Evolutionary conservation across 2,888 invertebrate species (phyloP).

Genomic region (Watsonalla cultraria): DNA sequence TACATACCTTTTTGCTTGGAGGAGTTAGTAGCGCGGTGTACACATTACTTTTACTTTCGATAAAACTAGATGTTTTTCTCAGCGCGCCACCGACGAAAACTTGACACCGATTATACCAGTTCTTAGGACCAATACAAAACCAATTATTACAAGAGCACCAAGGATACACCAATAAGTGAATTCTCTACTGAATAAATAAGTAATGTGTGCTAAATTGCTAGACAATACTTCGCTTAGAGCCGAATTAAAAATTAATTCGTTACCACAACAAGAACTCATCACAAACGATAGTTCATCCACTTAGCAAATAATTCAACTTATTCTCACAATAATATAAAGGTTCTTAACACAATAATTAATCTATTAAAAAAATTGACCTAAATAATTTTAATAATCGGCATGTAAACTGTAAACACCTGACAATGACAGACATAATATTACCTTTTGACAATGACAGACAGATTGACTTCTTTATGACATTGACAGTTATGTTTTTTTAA

Average conservation of each 20-base stretch:
- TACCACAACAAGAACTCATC: slow-evolving; percentile 73
- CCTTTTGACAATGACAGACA: background rate
- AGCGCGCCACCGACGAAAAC: slow-evolving; percentile 19
- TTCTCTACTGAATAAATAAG: slow-evolving; percentile 46
- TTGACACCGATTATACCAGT: slow-evolving; percentile 29
- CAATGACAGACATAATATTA: slow-evolving; percentile 40
- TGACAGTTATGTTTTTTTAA: too few relatives aligned
- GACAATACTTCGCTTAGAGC: slow-evolving; percentile 59
- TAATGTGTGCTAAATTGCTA: slow-evolving; percentile 51
- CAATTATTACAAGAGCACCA: slow-evolving; percentile 38
- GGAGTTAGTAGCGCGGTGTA: slow-evolving; percentile 31
- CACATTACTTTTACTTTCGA: slow-evolving; percentile 46
- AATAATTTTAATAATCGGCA: slow-evolving; percentile 29
- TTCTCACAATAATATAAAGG: slow-evolving; percentile 4
- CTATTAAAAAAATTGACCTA: slow-evolving; percentile 53
- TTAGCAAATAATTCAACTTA: background rate
- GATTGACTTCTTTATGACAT: too few relatives aligned
- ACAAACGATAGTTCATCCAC: slow-evolving; percentile 34
- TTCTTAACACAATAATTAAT: slow-evolving; percentile 11
- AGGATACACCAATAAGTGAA: slow-evolving; percentile 39
- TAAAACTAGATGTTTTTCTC: slow-evolving; percentile 13
- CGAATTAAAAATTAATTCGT: slow-evolving; percentile 62
- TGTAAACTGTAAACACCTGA: slow-evolving; percentile 57
- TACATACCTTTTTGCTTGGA: slow-evolving; percentile 39
- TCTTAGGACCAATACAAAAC: slow-evolving; percentile 31